Base-by-base conservation (phyloP, 2,888 invertebrate genomes). In the Nomada flava region DNA sequence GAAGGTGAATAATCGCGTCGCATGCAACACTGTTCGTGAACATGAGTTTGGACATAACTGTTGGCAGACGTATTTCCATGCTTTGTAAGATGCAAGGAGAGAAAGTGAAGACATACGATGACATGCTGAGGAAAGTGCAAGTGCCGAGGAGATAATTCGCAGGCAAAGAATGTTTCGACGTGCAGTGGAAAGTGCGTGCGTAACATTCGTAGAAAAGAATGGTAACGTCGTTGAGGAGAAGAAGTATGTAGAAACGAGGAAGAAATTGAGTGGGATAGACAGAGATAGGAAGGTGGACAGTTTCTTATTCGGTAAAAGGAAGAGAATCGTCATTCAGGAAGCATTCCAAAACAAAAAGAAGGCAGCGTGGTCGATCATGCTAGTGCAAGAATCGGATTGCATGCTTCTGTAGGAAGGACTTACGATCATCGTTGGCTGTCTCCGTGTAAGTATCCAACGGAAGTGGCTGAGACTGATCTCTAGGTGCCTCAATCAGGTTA, bases 381-480 rank as follows among this genome's bases (percentile, higher is more conserved):
- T 72, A 63, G 80, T 79, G 78, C 73, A 76, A 86, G 67, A 80
- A 63, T 78, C 71, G 84, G 86, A 83, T 62, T 62, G 55, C 89
- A 87, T 87, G 86, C 85, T 86, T 94, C 95, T 93, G 95, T 79
- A 85, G 88, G 88, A 83, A 88, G 88, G 87, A 95, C 92, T 95
- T 94, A 94, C 95, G 94, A 91, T 95, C 95, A 92, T 96, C 96
- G 91, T 95, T 95, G 84, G 95, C 90, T 72, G 93, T 92, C 88
- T 95, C 95, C 82, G 95, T 94, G 89, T 95, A 94, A 84, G 95
- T 95, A 91, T 96, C 96, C 90, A 89, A 87, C 86, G 91, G 90
- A 88, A 92, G 90, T 82, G 89, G 89, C 89, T 92, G 91, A 85
- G 91, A 91, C 84, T 93, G 93, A 87, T 91, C 90, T 90, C 92